These are phyloP conservation scores for Catharus ustulatus DNA, from an alignment of 2,797 vertebrate genomes.

Conservation along the genomic window DNA sequence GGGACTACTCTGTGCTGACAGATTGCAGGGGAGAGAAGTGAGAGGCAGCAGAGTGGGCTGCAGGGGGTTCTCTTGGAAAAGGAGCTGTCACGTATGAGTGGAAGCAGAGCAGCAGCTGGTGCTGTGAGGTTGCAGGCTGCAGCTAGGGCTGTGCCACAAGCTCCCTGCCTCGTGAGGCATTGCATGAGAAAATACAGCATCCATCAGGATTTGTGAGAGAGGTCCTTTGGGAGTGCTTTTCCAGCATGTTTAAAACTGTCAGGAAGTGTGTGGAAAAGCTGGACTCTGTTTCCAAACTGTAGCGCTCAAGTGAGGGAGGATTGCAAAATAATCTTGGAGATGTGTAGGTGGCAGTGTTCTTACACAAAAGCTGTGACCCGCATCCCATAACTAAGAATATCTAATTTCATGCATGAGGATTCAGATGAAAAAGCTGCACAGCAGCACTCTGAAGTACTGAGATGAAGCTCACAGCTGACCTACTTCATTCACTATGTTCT, in stretches of 20 bases:
- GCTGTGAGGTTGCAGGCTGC: background rate
- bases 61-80: background rate
- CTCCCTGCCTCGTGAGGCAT: rapidly evolving
- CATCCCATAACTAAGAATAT: background rate
- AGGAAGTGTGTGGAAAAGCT: background rate
- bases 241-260: background rate
- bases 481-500: background rate
- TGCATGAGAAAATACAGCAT: background rate
- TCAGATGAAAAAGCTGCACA: background rate
- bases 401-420: background rate
- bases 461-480: background rate
- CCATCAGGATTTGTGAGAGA: background rate
- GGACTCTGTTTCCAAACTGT: background rate
- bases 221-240: background rate
- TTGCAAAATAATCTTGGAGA: background rate
- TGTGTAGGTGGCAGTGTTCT: background rate
- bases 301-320: background rate
- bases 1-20: background rate
- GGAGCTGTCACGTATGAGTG: background rate
- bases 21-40: background rate
- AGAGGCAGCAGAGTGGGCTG: background rate
- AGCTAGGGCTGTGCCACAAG: background rate
- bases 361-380: background rate
- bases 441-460: background rate
- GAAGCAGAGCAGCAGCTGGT: background rate